phyloP scores from a whole-genome alignment of 2,113 vertebrate species.

The Ivindomyrus marchei region DNA sequence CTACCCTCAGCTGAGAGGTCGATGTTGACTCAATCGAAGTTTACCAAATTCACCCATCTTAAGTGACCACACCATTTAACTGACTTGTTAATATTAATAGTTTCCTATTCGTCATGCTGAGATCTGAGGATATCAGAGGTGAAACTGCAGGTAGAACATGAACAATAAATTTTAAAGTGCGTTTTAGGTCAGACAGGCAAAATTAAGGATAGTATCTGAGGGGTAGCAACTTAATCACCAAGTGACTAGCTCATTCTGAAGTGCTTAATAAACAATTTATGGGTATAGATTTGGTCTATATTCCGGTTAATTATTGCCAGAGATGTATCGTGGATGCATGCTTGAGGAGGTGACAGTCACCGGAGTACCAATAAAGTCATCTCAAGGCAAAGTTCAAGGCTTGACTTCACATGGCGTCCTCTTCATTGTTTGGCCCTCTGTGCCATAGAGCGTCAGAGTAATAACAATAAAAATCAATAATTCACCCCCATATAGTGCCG shows the following conservation, averaged over 20 bases:
- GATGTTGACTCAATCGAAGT: not conserved
- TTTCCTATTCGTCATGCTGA: conserved; percentile 42
- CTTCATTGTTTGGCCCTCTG: conserved; percentile 8
- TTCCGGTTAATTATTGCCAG: conserved; percentile 55
- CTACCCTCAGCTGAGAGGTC: not conserved
- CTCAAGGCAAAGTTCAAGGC: conserved; percentile 55
- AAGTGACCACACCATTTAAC: not conserved
- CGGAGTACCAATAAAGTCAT: conserved; percentile 43
- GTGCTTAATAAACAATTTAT: conserved; percentile 19
- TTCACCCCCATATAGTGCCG: conserved; percentile 8
- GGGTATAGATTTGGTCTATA: conserved; percentile 14
- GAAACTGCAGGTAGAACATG: not conserved
- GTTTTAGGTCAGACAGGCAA: not conserved
- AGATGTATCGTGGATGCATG: conserved; percentile 27
- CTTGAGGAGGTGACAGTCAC: conserved; percentile 47
- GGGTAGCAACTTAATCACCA: not conserved
- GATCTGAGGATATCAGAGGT: not conserved
- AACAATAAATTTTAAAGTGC: not conserved
- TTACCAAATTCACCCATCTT: not conserved
- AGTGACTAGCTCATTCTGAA: conserved; percentile 28
- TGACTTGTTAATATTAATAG: not conserved
- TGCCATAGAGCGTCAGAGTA: not conserved
- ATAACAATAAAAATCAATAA: conserved; percentile 27
- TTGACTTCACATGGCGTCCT: conserved; percentile 38
- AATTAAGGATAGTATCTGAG: not conserved